These are phyloP conservation scores for Thamnophis sirtalis DNA, from an alignment of 2,113 vertebrate species.

Conservation along the genomic window DNA sequence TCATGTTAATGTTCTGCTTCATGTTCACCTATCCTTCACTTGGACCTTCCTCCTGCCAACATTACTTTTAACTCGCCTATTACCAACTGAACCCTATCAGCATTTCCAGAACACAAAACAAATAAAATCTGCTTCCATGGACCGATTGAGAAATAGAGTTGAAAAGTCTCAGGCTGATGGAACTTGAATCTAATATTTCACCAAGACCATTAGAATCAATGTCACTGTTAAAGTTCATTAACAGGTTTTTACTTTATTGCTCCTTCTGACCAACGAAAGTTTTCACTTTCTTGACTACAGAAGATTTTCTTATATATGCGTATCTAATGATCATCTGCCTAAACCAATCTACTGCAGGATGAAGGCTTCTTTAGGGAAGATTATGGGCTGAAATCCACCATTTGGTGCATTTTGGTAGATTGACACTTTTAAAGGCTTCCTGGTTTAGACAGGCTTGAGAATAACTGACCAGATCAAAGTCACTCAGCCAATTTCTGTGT, in stretches of 20 bases:
- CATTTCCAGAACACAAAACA: not conserved
- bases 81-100: not conserved
- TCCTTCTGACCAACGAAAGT: not conserved
- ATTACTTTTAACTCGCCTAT: not conserved
- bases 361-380: not conserved
- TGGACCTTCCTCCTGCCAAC: not conserved
- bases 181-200: constrained; percentile 8
- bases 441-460: not conserved
- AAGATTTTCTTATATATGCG: not conserved
- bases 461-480: not conserved
- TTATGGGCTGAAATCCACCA: not conserved
- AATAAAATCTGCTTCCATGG: not conserved
- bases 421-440: not conserved
- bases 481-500: not conserved
- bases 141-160: not conserved
- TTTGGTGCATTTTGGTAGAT: not conserved
- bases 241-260: not conserved
- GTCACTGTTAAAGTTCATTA: constrained; percentile 14
- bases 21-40: not conserved
- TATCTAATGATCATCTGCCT: not conserved
- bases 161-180: not conserved
- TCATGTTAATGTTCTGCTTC: not conserved
- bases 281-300: constrained; percentile 13
- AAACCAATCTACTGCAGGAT: not conserved
- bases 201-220: not conserved